Evolutionary conservation across 2,888 invertebrate genomes (phyloP).

Genomic region (Volucella inflata): DNA sequence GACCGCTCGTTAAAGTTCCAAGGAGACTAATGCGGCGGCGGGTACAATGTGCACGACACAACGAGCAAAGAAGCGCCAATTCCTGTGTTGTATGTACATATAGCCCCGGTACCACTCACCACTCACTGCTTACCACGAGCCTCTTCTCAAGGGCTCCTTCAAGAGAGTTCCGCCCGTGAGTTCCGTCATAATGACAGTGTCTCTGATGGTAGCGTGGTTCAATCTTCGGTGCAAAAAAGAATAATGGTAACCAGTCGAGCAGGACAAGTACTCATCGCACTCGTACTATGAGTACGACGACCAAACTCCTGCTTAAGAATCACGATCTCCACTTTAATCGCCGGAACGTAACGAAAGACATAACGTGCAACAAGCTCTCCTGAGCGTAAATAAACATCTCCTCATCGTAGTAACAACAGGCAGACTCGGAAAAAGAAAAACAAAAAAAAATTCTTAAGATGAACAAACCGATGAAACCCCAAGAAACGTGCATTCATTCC

Average conservation of each 20-base stretch:
- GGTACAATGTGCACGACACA: constrained; percentile 8
- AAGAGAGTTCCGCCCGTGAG: constrained; percentile 54
- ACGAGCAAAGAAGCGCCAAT: constrained; percentile 63
- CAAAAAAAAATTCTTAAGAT: constrained; percentile 2
- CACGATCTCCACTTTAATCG: constrained; percentile 74
- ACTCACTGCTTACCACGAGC: background rate
- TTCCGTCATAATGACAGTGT: constrained; percentile 69
- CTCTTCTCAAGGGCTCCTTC: constrained; percentile 31
- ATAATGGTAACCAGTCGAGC: constrained; percentile 74
- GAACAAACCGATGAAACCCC: constrained; percentile 1
- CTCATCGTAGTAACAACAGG: constrained; percentile 21
- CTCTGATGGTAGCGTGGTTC: constrained; percentile 56
- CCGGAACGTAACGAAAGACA: constrained; percentile 67
- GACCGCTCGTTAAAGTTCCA: constrained; percentile 74
- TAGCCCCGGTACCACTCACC: constrained; percentile 30
- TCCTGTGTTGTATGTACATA: constrained; percentile 49
- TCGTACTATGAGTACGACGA: too few species aligned
- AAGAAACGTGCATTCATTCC: constrained; percentile 73
- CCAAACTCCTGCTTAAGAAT: constrained; percentile 57
- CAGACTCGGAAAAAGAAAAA: constrained; percentile 12
- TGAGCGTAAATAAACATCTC: constrained; percentile 66
- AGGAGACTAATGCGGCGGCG: constrained; percentile 32
- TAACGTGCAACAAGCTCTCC: constrained; percentile 71
- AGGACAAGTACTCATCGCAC: constrained; percentile 58
- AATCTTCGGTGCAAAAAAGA: constrained; percentile 72